Base-by-base conservation (phyloP, 2,113 vertebrate species). In the Siniperca knerii region DNA sequence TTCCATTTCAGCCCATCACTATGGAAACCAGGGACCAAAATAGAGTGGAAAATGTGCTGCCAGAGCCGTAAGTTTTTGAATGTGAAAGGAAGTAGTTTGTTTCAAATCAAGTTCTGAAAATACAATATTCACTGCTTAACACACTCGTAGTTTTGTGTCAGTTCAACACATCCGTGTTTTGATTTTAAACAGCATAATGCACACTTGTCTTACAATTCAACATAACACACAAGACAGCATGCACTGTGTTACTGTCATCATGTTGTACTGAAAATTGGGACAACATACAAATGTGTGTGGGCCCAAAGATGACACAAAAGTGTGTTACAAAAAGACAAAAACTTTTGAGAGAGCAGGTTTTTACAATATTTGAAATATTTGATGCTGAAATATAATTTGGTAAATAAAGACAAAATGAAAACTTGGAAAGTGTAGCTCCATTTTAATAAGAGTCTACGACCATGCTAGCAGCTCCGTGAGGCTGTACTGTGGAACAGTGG, bases 1-100 rank as follows among this genome's bases (percentile, higher is more conserved):
- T 86, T 90, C 79, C 68, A 81, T 88, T 90, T 87, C 77, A 86
- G 78, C 74, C 72, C 65, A 92, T 93, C 81, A 25, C 93, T 91
- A 94, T 94, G 89, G 92, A 92, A 94, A 94, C 92, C 84, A 85
- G 23, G 82, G 85, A 89, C 90, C 66, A 88, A 89, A 91, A 88
- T 84, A 87, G 86, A 85, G 70, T 78, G n/a, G 58, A 74, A 84
- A 84, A 87, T 84, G 69, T 77, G 68, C 79, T 84, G 84, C 80
- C 75, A 83, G 62, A 68, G 72, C 35, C 25, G 55, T 25, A 78
- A 46, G 52, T 62, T 76, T 69, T 66, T 65, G 75, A 33, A 75
- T 72, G 44, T 61, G 52, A 74, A 76, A 82, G 62, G 71, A 83
- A 79, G 75, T 73, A 61, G 11, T 87, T 83, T 2, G 37, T 75